Evolutionary conservation across 2,888 invertebrate species (phyloP).

Genomic region (Amphiduros pacificus): DNA sequence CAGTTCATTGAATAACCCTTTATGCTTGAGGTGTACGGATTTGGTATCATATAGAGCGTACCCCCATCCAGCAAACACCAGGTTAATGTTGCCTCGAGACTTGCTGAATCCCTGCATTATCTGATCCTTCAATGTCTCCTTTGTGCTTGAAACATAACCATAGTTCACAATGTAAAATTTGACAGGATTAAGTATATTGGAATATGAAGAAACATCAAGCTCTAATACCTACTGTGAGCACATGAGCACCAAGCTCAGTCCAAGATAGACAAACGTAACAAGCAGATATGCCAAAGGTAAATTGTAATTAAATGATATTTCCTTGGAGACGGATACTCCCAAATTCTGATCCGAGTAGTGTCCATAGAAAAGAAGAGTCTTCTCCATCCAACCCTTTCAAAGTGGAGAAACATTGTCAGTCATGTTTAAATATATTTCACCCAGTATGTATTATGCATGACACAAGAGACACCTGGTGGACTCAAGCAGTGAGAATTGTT

Average conservation of each 20-base stretch:
- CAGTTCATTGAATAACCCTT: too few relatives aligned
- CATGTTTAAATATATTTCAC: too few relatives aligned
- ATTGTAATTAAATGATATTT: not conserved
- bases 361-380: constrained; percentile 1
- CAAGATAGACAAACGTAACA: not conserved
- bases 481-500: too few relatives aligned
- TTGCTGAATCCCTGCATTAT: constrained; percentile 66
- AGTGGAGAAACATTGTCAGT: too few relatives aligned
- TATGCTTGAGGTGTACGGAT: constrained; percentile 78
- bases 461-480: too few relatives aligned
- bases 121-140: not conserved
- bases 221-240: not conserved
- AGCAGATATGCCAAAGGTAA: not conserved
- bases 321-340: not conserved
- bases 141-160: constrained; percentile 1
- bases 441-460: too few relatives aligned
- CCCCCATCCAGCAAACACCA: constrained; percentile 30
- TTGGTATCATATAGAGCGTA: constrained; percentile 63
- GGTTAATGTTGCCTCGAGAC: constrained; percentile 57
- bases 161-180: not conserved
- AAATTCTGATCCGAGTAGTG: not conserved
- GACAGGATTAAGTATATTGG: too few relatives aligned
- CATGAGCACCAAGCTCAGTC: not conserved
- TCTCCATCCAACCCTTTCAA: not conserved
- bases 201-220: not conserved